Conservation (phyloP, 2,113 vertebrate genomes). For the Heterochromis multidens region DNA sequence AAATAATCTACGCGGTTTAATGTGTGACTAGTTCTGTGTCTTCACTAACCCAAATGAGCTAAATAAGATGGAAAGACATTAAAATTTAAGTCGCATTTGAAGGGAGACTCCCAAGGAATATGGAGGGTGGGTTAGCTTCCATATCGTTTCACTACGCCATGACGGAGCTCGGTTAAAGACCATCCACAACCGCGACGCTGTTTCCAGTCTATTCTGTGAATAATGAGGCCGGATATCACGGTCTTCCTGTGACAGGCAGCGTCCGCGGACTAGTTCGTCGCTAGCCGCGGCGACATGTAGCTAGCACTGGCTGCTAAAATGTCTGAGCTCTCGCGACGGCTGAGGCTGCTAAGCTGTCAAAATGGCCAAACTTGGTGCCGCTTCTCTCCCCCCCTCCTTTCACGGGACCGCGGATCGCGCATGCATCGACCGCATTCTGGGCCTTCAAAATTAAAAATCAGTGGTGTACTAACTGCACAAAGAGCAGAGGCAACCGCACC, state of each 20-base stretch:
- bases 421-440: not conserved
- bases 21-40: not conserved
- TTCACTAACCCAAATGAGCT: fast-evolving
- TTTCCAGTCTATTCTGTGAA: not conserved
- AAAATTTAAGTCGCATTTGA: not conserved
- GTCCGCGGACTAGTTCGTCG: fast-evolving
- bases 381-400: constrained; percentile 23
- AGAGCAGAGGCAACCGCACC: too few relatives aligned
- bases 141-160: constrained; percentile 39
- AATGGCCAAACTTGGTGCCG: constrained; percentile 51
- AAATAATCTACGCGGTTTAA: not conserved
- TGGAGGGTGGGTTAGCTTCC: constrained; percentile 46
- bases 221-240: not conserved
- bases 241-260: fast-evolving
- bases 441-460: not conserved
- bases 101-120: constrained; percentile 20
- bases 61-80: not conserved
- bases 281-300: not conserved
- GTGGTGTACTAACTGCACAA: not conserved
- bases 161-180: constrained; percentile 2
- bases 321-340: constrained; percentile 1
- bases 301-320: not conserved
- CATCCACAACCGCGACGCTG: not conserved
- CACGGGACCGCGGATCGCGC: constrained; percentile 11
- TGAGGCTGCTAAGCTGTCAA: constrained; percentile 58